Evolutionary conservation across 2,113 vertebrate genomes (phyloP).

Genomic region (Neolamprologus hecqui): DNA sequence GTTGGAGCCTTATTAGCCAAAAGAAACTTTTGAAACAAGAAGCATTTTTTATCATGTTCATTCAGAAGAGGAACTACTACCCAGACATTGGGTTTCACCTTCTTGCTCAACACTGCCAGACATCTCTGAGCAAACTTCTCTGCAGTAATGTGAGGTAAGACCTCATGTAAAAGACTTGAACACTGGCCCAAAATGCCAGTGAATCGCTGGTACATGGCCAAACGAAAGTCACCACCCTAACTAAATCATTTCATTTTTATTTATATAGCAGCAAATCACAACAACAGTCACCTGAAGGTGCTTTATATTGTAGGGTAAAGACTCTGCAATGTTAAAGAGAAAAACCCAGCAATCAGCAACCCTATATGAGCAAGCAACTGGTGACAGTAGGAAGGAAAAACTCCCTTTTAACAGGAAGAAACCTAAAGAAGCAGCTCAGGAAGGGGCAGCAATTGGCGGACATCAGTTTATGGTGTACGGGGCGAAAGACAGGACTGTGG

Average conservation of each 20-base stretch:
- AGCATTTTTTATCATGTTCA: neutral
- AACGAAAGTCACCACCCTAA: neutral
- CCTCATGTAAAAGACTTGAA: neutral
- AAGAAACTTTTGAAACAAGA: neutral
- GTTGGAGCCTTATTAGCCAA: neutral
- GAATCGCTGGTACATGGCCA: neutral
- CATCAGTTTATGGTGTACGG: fast-evolving
- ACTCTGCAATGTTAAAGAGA: fast-evolving
- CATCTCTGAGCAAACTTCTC: neutral
- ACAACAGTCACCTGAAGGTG: fast-evolving
- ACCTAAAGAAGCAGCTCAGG: neutral
- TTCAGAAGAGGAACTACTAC: neutral
- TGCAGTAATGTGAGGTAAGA: neutral
- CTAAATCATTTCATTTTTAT: neutral
- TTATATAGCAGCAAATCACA: neutral
- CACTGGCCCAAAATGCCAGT: neutral
- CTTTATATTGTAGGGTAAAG: neutral
- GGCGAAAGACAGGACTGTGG: neutral
- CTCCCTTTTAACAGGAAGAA: neutral
- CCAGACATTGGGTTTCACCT: neutral
- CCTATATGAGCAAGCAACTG: fast-evolving
- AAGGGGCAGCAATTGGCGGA: neutral
- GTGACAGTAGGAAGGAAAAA: neutral
- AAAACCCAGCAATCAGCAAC: neutral
- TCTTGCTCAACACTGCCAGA: neutral